Percentiles rank a stretch among this genome's conserved stretches.
Conservation (phyloP, 2,888 invertebrate species). For the Conchocele bisecta region DNA sequence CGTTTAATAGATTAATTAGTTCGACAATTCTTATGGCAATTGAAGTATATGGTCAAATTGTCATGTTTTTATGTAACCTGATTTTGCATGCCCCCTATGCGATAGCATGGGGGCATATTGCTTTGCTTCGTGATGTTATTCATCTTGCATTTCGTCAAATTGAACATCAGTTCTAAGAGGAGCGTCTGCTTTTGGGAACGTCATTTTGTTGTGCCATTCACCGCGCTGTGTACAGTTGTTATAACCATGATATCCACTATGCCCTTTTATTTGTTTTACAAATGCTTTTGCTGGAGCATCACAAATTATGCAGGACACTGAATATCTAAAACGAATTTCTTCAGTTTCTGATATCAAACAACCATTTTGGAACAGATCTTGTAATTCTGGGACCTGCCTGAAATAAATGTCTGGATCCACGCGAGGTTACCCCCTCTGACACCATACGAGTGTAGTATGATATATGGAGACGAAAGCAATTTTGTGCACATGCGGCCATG, state of each 20-base stretch:
- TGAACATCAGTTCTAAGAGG: conserved; percentile 34
- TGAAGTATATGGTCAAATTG: too few species aligned
- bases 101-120: too few species aligned
- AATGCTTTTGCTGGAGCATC: conserved; percentile 31
- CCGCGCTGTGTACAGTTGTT: conserved; percentile 28
- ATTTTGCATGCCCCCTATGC: too few species aligned
- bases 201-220: conserved; percentile 41
- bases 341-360: background rate
- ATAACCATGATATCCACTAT: conserved; percentile 32
- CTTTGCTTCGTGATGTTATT: conserved; percentile 61
- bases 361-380: conserved; percentile 1
- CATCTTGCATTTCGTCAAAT: conserved; percentile 49
- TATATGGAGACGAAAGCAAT: too few species aligned
- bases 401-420: too few species aligned
- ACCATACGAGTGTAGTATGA: too few species aligned
- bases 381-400: conserved; percentile 1
- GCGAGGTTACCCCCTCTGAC: too few species aligned
- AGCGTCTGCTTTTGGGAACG: conserved; percentile 47
- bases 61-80: too few species aligned
- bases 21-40: too few species aligned
- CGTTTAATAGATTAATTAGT: too few species aligned
- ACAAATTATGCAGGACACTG: conserved; percentile 16
- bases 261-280: conserved; percentile 29
- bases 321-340: background rate
- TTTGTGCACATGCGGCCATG: too few species aligned